These are phyloP conservation scores for Styela plicata DNA, from an alignment of 23 tunicate species.

Conservation along the genomic window DNA sequence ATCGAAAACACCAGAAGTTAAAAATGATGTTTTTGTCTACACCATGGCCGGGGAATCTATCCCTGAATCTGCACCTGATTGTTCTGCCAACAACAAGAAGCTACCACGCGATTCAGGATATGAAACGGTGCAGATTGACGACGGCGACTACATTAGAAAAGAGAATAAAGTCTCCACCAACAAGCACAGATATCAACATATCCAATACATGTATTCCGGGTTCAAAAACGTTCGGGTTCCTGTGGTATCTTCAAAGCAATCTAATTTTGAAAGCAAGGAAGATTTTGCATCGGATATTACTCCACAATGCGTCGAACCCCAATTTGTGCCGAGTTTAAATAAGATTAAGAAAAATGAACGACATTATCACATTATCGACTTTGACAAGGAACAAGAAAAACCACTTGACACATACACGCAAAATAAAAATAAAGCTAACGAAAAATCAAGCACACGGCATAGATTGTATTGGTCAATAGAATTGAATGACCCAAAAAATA, in stretches of 20 bases:
- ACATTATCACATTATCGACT: background rate
- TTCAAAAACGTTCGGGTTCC: no score
- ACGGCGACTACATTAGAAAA: background rate
- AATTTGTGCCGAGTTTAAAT: no score
- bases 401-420: background rate
- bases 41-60: background rate
- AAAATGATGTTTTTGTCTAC: background rate
- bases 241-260: no score
- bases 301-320: no score
- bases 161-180: background rate
- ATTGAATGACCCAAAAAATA: background rate
- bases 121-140: background rate
- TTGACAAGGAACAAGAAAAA: background rate
- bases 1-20: background rate
- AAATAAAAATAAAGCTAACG: no score
- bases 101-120: background rate
- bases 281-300: no score
- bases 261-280: no score
- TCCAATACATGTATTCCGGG: slow-evolving; percentile 10
- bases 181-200: background rate
- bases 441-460: background rate
- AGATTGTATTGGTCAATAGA: background rate
- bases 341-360: background rate
- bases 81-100: background rate
- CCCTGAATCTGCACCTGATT: background rate